Percentiles rank a stretch among this genome's conserved stretches.
These are phyloP conservation scores for Thamnophis elegans DNA, from an alignment of 2,797 vertebrate species.

Conservation along the genomic window DNA sequence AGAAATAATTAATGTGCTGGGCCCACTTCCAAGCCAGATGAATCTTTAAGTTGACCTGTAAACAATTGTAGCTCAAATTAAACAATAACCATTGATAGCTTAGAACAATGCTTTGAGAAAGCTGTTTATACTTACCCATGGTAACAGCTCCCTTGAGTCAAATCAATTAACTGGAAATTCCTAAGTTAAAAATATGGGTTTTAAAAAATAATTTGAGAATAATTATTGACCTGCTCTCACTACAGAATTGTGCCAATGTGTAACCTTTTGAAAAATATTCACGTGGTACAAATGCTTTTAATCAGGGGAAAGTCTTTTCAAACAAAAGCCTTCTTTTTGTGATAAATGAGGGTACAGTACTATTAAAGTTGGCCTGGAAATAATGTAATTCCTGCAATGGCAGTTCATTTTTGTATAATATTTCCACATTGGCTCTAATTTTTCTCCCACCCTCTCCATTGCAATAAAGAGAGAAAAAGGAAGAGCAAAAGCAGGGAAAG, in stretches of 20 bases:
- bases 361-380: background rate
- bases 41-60: conserved; percentile 5
- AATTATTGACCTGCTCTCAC: background rate
- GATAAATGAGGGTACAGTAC: background rate
- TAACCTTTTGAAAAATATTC: background rate
- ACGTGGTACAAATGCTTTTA: background rate
- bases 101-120: conserved; percentile 1
- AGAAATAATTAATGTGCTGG: conserved; percentile 3
- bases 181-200: background rate
- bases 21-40: background rate
- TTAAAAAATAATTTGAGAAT: background rate
- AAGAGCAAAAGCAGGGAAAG: background rate
- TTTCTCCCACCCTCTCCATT: background rate
- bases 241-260: background rate
- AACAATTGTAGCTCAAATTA: conserved; percentile 3
- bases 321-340: background rate
- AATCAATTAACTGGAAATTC: background rate
- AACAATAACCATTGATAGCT: conserved; percentile 2
- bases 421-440: background rate
- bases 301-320: conserved; percentile 3
- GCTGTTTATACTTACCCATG: background rate
- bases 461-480: background rate
- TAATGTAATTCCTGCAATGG: background rate
- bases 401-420: background rate
- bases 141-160: background rate